phyloP scores from a whole-genome alignment of 2,113 vertebrate genomes.

The Mixornis gularis region DNA sequence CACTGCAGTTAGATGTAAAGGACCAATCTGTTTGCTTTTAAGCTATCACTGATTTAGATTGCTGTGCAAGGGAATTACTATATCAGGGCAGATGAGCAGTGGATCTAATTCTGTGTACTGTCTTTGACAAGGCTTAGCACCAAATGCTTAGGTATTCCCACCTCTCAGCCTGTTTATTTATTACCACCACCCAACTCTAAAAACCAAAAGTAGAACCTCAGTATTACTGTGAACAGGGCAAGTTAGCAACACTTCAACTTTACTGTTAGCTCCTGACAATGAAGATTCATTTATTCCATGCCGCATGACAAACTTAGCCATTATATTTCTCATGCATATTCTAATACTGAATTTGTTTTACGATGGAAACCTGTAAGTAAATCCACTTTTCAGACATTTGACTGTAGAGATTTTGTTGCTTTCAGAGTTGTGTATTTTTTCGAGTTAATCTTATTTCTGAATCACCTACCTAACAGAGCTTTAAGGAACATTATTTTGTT shows the following conservation, averaged over 20 bases:
- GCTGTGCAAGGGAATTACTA: neutral
- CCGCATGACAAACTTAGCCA: neutral
- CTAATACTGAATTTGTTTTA: neutral
- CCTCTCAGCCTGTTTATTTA: conserved; percentile 28
- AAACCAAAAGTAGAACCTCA: neutral
- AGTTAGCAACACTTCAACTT: neutral
- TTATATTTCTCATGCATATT: neutral
- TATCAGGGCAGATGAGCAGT: conserved; percentile 7
- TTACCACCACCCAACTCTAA: neutral
- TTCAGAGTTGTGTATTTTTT: neutral
- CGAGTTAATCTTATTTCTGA: neutral
- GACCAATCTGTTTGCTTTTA: neutral
- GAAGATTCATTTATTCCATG: neutral
- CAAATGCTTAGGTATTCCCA: conserved; percentile 31
- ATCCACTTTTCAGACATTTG: neutral
- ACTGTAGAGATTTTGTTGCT: neutral
- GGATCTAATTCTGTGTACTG: neutral
- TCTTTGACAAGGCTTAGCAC: conserved; percentile 34
- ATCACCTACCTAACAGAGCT: neutral
- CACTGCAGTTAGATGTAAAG: neutral
- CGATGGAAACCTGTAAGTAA: neutral
- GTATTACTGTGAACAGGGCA: neutral
- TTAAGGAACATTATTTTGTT: neutral
- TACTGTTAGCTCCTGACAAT: neutral
- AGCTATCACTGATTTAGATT: neutral